phyloP scores from a whole-genome alignment of 2,113 vertebrate genomes.

The Meriones unguiculatus region DNA sequence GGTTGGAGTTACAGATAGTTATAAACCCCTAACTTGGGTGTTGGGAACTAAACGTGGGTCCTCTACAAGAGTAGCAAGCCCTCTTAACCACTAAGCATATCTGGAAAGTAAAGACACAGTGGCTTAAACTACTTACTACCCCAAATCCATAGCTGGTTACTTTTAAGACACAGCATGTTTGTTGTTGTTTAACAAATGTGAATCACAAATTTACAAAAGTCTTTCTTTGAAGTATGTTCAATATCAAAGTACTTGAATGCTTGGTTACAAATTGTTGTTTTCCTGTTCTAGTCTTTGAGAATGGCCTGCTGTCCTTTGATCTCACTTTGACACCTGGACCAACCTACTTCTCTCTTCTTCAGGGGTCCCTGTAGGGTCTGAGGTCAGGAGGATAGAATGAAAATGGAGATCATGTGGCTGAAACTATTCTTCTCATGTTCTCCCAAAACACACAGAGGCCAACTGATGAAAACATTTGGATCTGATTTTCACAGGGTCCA shows the following conservation, averaged over 20 bases:
- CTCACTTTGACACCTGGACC: constrained; percentile 65
- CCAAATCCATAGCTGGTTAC: background rate
- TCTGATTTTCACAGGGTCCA: constrained; percentile 63
- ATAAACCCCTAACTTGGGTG: background rate
- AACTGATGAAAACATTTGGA: constrained; percentile 51
- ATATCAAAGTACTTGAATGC: background rate
- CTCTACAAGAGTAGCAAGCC: background rate
- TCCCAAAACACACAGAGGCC: constrained; percentile 76
- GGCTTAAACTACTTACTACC: background rate
- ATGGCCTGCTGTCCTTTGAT: constrained; percentile 63
- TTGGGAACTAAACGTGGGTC: background rate
- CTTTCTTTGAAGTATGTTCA: constrained; percentile 37
- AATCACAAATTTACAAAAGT: background rate
- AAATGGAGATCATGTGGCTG: constrained; percentile 56
- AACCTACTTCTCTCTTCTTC: constrained; percentile 58
- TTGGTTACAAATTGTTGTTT: background rate
- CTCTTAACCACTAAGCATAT: background rate
- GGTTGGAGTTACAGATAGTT: background rate
- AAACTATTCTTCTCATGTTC: constrained; percentile 78
- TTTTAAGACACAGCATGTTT: background rate
- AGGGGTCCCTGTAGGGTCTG: constrained; percentile 51
- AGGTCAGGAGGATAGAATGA: constrained; percentile 69
- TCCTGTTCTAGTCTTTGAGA: constrained; percentile 2
- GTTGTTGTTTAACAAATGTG: background rate
- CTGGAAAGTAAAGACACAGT: too few species aligned